Base-by-base conservation (phyloP, 2,888 invertebrate genomes). In the Lasioglossum calceatum region DNA sequence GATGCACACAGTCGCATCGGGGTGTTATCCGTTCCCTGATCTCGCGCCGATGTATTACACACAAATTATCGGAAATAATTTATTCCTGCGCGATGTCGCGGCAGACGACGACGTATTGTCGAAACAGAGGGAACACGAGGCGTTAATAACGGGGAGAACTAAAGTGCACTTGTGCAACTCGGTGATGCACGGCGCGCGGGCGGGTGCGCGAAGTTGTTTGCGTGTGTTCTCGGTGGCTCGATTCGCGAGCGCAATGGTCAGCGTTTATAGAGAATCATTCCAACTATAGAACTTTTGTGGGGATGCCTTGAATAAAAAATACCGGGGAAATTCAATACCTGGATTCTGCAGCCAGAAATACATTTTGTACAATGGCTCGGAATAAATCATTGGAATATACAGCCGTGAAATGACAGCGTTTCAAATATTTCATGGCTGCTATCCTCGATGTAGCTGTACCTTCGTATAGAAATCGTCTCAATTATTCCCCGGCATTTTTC, bases 141-240 rank as follows among this genome's bases (percentile, higher is more conserved):
- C 44, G 27, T 76, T 61, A 61, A 67, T 67, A 32, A 67, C 19
- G 36, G 58, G 27, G 42, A 76, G 81, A 86, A 76, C 76, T 79
- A 76, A 86, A 87, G 71, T 54, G 74, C 71, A 79, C 73, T 54
- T 10, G 54, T 54, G 50, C 50, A 50, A 50, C 50, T 19, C 50
- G 50, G 50, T 2, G 23, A 0, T 8, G 54, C 19, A 8, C 16
- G 16, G 47, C 16, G 47, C 50, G 50, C 50, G 50, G 8, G 0
- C 50, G 50, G 0, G 23, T 23, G 23, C 54, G 54, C 23, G 23
- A 70, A 67, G 36, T 36, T 32, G 32, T 2, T 36, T 67, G 32
- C 27, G 2, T 61, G 27, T 4, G 27, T 27, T 27, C 27, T 61
- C 61, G 61, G 27, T n/a, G 14, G 14, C 27, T 61, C n/a, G 27